Evolutionary conservation across 1,140 invertebrate genomes (phyloP).

Genomic region (Zaprionus ghesquierei): DNA sequence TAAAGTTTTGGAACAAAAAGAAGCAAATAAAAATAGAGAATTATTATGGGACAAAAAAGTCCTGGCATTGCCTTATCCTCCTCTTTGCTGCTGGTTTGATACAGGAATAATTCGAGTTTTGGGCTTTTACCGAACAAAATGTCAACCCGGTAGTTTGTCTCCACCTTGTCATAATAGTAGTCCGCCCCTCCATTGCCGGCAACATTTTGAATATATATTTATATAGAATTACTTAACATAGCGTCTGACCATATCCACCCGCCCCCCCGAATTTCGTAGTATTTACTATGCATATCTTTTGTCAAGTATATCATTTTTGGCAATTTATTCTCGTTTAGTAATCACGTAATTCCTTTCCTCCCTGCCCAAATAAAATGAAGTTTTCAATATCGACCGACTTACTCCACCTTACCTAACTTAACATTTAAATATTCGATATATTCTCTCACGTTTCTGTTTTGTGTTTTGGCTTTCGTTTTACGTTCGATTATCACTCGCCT

Average conservation of each 20-base stretch:
- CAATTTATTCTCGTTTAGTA: conserved; percentile 9
- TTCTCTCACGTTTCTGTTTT: conserved; percentile 36
- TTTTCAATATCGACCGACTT: conserved; percentile 1
- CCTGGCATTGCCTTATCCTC: neutral
- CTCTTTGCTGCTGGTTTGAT: neutral
- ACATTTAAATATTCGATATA: conserved; percentile 22
- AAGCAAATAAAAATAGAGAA: neutral
- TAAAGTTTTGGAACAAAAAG: neutral
- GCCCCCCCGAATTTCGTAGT: conserved; percentile 1
- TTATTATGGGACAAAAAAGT: neutral
- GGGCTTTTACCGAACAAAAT: neutral
- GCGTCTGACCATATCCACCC: neutral
- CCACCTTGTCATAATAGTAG: neutral
- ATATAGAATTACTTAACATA: neutral
- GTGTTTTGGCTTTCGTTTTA: conserved; percentile 50
- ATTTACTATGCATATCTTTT: conserved; percentile 4
- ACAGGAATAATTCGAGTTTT: neutral
- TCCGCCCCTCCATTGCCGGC: neutral
- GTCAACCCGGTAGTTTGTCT: neutral
- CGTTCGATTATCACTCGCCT: conserved; percentile 57
- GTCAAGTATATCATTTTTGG: conserved; percentile 4
- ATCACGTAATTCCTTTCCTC: conserved; percentile 1
- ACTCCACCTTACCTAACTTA: conserved; percentile 15
- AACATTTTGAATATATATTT: neutral
- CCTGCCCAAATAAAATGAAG: neutral